A percentile compares a stretch with the other conserved stretches of the same genome.
phyloP scores from a whole-genome alignment of 2,113 vertebrate species.

The Rhynchomys soricoides region DNA sequence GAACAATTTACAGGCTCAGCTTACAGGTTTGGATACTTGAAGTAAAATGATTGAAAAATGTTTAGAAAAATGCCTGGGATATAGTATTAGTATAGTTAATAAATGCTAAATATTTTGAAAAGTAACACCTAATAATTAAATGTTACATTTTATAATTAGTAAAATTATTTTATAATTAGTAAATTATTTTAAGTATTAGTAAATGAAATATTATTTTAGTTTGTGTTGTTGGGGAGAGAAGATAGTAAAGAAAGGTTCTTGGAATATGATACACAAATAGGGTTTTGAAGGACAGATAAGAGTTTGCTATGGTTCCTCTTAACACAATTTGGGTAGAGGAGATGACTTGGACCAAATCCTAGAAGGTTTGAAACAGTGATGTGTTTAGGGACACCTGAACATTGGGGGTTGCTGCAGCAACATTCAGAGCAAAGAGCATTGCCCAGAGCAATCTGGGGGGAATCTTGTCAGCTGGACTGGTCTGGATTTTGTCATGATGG shows the following conservation, averaged over 20 bases:
- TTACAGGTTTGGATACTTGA: background rate
- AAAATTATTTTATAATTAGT: slow-evolving; percentile 6
- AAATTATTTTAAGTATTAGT: background rate
- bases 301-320: background rate
- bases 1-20: background rate
- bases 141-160: slow-evolving; percentile 18
- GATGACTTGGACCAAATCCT: background rate
- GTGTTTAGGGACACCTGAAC: background rate
- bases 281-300: slow-evolving; percentile 34
- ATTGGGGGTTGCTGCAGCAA: background rate
- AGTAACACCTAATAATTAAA: background rate
- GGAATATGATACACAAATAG: background rate
- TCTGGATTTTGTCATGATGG: background rate
- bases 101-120: background rate
- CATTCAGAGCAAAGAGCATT: background rate
- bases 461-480: background rate
- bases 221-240: background rate
- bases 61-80: background rate
- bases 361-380: background rate
- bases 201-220: slow-evolving; percentile 4
- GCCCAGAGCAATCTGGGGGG: background rate
- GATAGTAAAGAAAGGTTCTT: background rate
- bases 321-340: background rate
- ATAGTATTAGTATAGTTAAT: background rate
- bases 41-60: background rate